These are phyloP conservation scores for Catocala sponsa DNA, from an alignment of 2,888 invertebrate genomes.

Conservation along the genomic window DNA sequence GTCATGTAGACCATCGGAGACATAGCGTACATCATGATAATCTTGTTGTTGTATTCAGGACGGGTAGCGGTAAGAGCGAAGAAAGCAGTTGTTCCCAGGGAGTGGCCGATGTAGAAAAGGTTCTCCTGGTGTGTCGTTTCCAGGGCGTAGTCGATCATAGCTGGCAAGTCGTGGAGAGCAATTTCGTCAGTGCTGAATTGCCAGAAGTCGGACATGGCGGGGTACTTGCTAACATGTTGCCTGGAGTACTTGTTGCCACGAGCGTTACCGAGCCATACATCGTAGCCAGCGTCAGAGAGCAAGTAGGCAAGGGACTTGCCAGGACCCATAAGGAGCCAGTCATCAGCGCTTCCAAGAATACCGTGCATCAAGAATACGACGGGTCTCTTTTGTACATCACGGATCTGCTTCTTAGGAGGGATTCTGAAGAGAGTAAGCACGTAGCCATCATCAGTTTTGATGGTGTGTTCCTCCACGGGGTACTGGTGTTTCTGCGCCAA, in stretches of 20 bases:
- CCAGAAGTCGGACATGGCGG: conserved; percentile 77
- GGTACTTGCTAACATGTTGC: conserved; percentile 73
- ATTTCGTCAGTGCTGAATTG: conserved; percentile 80
- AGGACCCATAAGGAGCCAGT: conserved; percentile 91
- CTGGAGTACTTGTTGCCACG: conserved; percentile 79
- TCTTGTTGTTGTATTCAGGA: conserved; percentile 77
- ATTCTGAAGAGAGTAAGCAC: conserved; percentile 78
- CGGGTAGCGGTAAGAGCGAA: conserved; percentile 71
- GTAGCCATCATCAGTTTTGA: conserved; percentile 81
- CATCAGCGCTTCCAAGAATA: conserved; percentile 90
- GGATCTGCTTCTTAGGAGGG: conserved; percentile 60
- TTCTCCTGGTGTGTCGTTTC: conserved; percentile 67
- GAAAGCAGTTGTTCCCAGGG: conserved; percentile 73
- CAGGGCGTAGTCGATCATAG: conserved; percentile 79
- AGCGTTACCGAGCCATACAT: conserved; percentile 83
- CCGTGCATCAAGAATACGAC: conserved; percentile 89
- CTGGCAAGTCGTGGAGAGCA: conserved; percentile 77
- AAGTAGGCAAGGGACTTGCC: conserved; percentile 80
- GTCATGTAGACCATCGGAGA: conserved; percentile 82
- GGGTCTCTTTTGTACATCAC: conserved; percentile 64
- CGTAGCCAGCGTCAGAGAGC: conserved; percentile 76
- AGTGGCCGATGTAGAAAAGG: conserved; percentile 77
- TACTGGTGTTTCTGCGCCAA: conserved; percentile 73
- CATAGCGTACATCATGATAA: conserved; percentile 75
- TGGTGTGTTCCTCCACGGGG: conserved; percentile 71